Evolutionary conservation across 2,888 invertebrate species (phyloP).

Genomic region (Lithosia quadra): DNA sequence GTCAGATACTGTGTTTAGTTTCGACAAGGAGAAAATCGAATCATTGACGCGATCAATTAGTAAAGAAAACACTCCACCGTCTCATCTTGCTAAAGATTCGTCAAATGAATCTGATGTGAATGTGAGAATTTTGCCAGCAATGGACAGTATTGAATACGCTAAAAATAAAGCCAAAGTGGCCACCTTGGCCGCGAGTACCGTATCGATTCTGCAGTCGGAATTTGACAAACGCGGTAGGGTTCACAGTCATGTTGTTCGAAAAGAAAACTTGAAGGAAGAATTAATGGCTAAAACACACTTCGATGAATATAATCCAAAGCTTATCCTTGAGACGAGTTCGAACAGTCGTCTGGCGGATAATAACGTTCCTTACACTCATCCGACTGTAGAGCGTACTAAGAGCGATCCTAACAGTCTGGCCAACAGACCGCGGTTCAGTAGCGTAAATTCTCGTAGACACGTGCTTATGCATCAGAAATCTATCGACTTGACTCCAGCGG

Average conservation of each 20-base stretch:
- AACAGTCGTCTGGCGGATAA: conserved; percentile 83
- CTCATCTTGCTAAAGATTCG: conserved; percentile 81
- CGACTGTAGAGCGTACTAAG: conserved; percentile 93
- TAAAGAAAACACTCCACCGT: conserved; percentile 71
- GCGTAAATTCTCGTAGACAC: conserved; percentile 91
- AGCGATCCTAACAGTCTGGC: conserved; percentile 94
- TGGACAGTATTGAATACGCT: conserved; percentile 86
- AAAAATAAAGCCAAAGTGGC: conserved; percentile 81
- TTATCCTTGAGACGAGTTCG: conserved; percentile 85
- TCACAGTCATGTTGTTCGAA: conserved; percentile 78
- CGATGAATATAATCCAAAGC: conserved; percentile 91
- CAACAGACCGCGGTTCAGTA: conserved; percentile 90
- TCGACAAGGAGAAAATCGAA: conserved; percentile 92
- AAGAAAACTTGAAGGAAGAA: conserved; percentile 88
- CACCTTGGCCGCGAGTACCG: conserved; percentile 75
- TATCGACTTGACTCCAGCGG: conserved; percentile 94
- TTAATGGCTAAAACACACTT: conserved; percentile 89
- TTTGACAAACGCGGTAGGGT: conserved; percentile 86
- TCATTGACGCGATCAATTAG: conserved; percentile 88
- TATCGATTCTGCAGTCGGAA: conserved; percentile 87
- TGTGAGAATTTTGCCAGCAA: conserved; percentile 81
- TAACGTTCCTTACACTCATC: conserved; percentile 88
- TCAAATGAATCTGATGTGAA: conserved; percentile 85
- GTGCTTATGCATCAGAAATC: conserved; percentile 95
- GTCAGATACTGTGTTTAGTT: conserved; percentile 92